Conservation (phyloP, 2,888 invertebrate genomes). For the Toxonevra muliebris region DNA sequence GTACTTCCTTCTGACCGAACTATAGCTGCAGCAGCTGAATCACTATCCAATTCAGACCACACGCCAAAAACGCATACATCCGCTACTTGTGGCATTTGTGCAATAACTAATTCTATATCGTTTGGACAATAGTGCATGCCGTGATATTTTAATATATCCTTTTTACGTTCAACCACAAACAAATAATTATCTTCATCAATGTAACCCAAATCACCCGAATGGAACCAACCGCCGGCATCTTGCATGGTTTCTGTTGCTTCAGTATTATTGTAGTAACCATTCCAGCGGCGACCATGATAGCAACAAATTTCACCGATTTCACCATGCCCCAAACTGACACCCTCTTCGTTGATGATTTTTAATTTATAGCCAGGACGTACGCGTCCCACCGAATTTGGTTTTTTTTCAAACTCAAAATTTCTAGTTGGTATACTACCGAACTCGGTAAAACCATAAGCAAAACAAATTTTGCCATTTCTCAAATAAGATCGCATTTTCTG, state of each 20-base stretch:
- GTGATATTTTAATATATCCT: constrained; percentile 53
- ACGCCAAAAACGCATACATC: constrained; percentile 37
- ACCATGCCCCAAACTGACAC: constrained; percentile 42
- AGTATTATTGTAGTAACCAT: constrained; percentile 52
- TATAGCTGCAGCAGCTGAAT: constrained; percentile 57
- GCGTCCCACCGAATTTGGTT: constrained; percentile 47
- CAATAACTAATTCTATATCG: constrained; percentile 29
- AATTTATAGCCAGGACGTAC: constrained; percentile 41
- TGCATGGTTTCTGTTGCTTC: constrained; percentile 41
- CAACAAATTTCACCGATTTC: constrained; percentile 53
- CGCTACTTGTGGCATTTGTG: constrained; percentile 25
- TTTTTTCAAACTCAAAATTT: constrained; percentile 32
- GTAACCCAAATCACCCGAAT: constrained; percentile 58
- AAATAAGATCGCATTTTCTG: constrained; percentile 45
- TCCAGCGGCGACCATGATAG: constrained; percentile 43
- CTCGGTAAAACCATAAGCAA: constrained; percentile 54
- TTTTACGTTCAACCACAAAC: constrained; percentile 53
- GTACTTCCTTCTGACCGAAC: constrained; percentile 47
- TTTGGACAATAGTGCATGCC: constrained; percentile 35
- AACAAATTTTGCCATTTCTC: constrained; percentile 43
- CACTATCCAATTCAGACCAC: constrained; percentile 47
- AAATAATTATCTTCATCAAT: constrained; percentile 54
- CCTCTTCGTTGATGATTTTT: constrained; percentile 49
- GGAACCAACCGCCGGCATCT: constrained; percentile 52
- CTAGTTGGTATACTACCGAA: constrained; percentile 37